Conservation (phyloP, 2,888 invertebrate species). For the Polietes domitor region DNA sequence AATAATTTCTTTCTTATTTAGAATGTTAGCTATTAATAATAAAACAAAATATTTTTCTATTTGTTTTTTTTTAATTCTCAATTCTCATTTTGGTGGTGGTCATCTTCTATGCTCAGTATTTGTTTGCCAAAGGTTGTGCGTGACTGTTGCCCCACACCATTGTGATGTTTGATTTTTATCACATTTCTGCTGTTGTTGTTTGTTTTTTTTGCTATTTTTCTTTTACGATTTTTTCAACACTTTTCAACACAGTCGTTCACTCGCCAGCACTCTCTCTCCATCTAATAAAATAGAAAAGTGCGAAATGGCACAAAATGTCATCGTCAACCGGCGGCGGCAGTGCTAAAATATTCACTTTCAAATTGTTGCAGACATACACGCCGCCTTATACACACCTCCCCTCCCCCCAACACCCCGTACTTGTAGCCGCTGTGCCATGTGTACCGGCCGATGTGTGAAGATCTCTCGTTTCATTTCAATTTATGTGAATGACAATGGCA, state of each 20-base stretch:
- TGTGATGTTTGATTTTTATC: constrained; percentile 2
- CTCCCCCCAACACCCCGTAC: too few relatives aligned
- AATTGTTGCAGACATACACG: constrained; percentile 2
- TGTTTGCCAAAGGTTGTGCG: background rate
- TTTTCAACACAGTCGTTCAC: background rate
- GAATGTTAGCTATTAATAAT: too few relatives aligned
- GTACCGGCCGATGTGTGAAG: background rate
- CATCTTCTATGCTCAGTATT: too few relatives aligned
- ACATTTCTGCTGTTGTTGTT: background rate
- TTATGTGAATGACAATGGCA: constrained; percentile 46
- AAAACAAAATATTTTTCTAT: too few relatives aligned
- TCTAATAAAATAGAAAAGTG: constrained; percentile 39
- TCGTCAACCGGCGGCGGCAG: background rate
- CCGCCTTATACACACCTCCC: too few relatives aligned
- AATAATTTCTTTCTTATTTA: too few relatives aligned
- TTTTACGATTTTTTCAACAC: background rate
- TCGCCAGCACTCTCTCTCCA: background rate
- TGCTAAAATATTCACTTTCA: constrained; percentile 25
- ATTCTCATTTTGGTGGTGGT: too few relatives aligned
- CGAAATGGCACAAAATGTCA: constrained; percentile 43
- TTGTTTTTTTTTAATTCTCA: too few relatives aligned
- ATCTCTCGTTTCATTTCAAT: constrained; percentile 25
- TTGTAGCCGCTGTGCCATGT: constrained; percentile 3
- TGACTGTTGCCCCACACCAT: background rate
- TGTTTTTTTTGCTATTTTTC: constrained; percentile 9